phyloP scores from a whole-genome alignment of 2,797 vertebrate species.

The Orientallactaga sibirica region DNA sequence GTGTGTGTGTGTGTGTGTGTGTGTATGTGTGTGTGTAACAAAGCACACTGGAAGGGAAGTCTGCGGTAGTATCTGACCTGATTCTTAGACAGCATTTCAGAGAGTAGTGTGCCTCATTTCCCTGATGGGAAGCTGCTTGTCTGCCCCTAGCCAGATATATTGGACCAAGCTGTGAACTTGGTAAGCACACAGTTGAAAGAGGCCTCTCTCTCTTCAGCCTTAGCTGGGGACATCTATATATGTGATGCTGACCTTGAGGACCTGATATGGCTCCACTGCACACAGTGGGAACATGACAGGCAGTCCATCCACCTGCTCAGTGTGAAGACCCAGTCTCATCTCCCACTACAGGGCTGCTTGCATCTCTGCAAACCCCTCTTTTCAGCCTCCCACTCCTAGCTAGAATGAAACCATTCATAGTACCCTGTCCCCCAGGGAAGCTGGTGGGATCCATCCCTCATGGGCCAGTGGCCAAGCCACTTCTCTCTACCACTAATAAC shows the following conservation, averaged over 20 bases:
- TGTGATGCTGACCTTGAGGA: not conserved
- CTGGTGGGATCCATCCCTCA: no score
- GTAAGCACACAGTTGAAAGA: not conserved
- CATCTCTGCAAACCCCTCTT: not conserved
- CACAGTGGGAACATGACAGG: fast-evolving
- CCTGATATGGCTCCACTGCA: not conserved
- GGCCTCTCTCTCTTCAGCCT: not conserved
- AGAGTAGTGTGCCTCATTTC: constrained; percentile 11
- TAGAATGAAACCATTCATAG: not conserved
- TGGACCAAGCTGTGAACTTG: not conserved
- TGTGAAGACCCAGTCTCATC: fast-evolving
- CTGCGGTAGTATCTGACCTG: not conserved
- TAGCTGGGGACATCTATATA: not conserved
- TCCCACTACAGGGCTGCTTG: not conserved
- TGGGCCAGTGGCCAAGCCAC: not conserved
- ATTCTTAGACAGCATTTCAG: not conserved
- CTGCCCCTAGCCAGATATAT: not conserved
- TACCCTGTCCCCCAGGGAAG: not conserved
- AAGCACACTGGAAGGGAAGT: not conserved
- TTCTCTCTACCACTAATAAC: no score
- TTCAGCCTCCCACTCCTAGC: not conserved
- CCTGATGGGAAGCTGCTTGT: not conserved
- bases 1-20: not conserved
- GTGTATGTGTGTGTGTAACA: not conserved
- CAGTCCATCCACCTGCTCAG: fast-evolving